These are phyloP conservation scores for Scaptomyza parva DNA, from an alignment of 2,888 invertebrate species.

Conservation along the genomic window DNA sequence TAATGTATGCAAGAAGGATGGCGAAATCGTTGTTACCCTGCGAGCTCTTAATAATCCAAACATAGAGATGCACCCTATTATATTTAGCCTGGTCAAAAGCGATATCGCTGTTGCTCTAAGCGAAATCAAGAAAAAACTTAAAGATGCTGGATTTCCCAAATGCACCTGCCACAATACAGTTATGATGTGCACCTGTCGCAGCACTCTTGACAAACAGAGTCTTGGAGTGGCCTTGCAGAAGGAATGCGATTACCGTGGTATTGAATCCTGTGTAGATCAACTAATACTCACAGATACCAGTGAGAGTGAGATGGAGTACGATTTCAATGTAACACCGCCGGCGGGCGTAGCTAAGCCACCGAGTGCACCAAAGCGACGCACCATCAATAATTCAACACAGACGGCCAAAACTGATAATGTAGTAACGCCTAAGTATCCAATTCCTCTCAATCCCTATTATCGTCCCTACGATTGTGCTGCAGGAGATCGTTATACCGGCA, in stretches of 20 bases:
- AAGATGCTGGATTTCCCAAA: constrained; percentile 86
- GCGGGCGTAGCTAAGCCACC: constrained; percentile 87
- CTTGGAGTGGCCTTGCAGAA: constrained; percentile 85
- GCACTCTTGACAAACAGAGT: constrained; percentile 83
- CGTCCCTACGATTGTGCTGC: constrained; percentile 73
- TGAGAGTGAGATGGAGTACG: constrained; percentile 87
- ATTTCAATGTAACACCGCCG: constrained; percentile 89
- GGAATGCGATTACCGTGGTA: constrained; percentile 78
- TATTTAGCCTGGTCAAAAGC: constrained; percentile 88
- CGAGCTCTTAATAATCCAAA: constrained; percentile 25
- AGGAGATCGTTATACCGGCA: constrained; percentile 64
- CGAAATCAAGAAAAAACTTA: constrained; percentile 86
- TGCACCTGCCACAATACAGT: constrained; percentile 86
- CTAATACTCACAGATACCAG: constrained; percentile 82
- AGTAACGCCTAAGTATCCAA: constrained; percentile 60
- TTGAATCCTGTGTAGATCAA: constrained; percentile 69
- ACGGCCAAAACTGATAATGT: constrained; percentile 85
- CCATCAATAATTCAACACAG: constrained; percentile 87
- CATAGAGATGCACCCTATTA: constrained; percentile 86
- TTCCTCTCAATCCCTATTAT: constrained; percentile 64
- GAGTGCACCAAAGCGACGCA: constrained; percentile 84
- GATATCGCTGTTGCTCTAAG: constrained; percentile 85
- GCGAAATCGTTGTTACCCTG: constrained; percentile 87
- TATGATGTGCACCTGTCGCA: constrained; percentile 78
- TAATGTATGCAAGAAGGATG: constrained; percentile 88